Evolutionary conservation across 1,140 invertebrate genomes (phyloP).

Genomic region (Brachionus koreanus): DNA sequence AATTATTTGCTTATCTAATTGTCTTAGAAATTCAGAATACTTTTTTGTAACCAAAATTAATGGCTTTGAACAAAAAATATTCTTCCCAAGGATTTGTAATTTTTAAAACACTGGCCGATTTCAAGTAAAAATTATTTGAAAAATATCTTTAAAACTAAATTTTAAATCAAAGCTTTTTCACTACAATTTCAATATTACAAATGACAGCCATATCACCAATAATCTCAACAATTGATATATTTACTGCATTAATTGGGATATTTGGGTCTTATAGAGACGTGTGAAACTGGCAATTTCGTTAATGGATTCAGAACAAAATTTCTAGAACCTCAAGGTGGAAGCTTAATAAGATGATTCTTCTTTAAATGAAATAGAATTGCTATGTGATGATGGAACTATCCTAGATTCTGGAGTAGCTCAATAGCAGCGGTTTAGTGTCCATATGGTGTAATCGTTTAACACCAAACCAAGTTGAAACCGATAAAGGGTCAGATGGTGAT

Average conservation of each 20-base stretch:
- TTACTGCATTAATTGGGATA: not conserved
- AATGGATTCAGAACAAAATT: not conserved
- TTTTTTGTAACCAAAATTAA: not conserved
- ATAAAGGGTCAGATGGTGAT: not conserved
- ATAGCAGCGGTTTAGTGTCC: not conserved
- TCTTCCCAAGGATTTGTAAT: not conserved
- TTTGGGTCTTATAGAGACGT: not conserved
- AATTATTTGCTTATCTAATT: not conserved
- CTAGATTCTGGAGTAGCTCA: not conserved
- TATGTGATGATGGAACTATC: not conserved
- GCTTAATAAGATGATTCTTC: not conserved
- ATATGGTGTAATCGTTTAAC: not conserved
- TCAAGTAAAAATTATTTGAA: not conserved
- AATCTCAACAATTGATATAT: not conserved
- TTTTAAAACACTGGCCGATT: not conserved
- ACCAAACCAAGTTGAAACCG: not conserved
- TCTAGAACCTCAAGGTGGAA: not conserved
- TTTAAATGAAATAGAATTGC: not conserved
- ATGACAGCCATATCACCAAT: not conserved
- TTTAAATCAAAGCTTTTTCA: no score
- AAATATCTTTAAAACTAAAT: not conserved
- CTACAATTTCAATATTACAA: not conserved
- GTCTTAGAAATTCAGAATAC: not conserved
- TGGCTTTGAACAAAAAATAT: not conserved
- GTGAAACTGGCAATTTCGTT: not conserved